Conservation (phyloP, 2,888 invertebrate genomes). For the Hemithea aestivaria region DNA sequence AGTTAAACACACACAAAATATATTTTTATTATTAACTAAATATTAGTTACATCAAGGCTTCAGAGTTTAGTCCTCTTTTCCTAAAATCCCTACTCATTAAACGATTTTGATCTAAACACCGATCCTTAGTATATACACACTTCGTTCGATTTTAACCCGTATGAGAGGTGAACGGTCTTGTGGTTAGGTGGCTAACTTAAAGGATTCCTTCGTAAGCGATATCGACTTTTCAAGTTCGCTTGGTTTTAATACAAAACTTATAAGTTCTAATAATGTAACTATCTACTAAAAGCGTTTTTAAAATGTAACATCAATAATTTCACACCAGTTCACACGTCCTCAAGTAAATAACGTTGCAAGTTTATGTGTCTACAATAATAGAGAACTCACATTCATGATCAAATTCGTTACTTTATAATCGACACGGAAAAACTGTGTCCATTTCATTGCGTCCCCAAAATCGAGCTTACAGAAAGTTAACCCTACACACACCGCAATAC, state of each 20-base stretch:
- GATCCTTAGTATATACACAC: too few species aligned
- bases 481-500: conserved; percentile 36
- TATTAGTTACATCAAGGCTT: too few species aligned
- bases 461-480: conserved; percentile 22
- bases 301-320: too few species aligned
- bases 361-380: conserved; percentile 45
- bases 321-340: conserved; percentile 39
- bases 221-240: neutral
- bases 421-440: conserved; percentile 24
- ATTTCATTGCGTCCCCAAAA: conserved; percentile 37
- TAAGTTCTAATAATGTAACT: too few species aligned
- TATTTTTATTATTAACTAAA: too few species aligned
- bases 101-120: too few species aligned
- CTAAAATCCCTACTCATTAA: too few species aligned
- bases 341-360: conserved; percentile 42
- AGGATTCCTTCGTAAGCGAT: conserved; percentile 2
- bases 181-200: conserved; percentile 10
- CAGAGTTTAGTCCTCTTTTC: too few species aligned
- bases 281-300: too few species aligned
- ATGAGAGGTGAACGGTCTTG: conserved; percentile 10
- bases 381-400: conserved; percentile 40
- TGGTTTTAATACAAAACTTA: too few species aligned
- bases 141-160: conserved; percentile 8
- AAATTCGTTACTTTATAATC: conserved; percentile 24
- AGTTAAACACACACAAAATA: too few species aligned